Conservation (phyloP, 2,888 invertebrate species). For the Drosophila crucigera region DNA sequence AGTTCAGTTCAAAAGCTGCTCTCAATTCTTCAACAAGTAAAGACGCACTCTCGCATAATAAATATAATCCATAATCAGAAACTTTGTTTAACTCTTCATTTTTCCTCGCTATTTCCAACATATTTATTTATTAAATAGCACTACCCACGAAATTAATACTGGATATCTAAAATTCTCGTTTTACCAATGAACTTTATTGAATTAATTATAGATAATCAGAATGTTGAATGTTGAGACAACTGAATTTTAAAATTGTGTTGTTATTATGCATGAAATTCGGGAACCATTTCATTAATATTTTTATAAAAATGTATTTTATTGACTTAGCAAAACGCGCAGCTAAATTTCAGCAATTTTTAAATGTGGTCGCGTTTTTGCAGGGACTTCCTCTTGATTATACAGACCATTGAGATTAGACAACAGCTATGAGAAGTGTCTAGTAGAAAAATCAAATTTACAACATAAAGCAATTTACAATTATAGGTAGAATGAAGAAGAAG, state of each 20-base stretch:
- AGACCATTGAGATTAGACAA: slow-evolving; percentile 1
- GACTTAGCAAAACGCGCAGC: slow-evolving; percentile 8
- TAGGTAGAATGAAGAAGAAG: neutral
- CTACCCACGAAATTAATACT: neutral
- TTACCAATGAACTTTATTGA: neutral
- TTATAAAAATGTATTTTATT: slow-evolving; percentile 3
- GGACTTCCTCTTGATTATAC: slow-evolving; percentile 3
- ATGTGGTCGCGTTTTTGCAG: slow-evolving; percentile 30
- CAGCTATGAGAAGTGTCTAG: slow-evolving; percentile 9
- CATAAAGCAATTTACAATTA: slow-evolving; percentile 22
- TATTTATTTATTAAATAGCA: neutral
- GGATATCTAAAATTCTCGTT: neutral
- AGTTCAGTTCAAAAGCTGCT: too few relatives aligned
- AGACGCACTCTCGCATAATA: too few relatives aligned
- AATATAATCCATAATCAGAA: too few relatives aligned
- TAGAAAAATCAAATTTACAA: neutral
- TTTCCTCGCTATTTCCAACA: too few relatives aligned
- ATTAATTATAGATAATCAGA: neutral
- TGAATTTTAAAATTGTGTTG: slow-evolving; percentile 15
- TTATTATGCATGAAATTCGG: slow-evolving; percentile 25
- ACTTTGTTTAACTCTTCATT: too few relatives aligned
- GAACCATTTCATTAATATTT: slow-evolving; percentile 6
- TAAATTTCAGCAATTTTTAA: slow-evolving; percentile 8
- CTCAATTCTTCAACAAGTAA: too few relatives aligned
- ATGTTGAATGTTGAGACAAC: slow-evolving; percentile 17